phyloP scores from a whole-genome alignment of 2,888 invertebrate species.

The Cheilosia variabilis region DNA sequence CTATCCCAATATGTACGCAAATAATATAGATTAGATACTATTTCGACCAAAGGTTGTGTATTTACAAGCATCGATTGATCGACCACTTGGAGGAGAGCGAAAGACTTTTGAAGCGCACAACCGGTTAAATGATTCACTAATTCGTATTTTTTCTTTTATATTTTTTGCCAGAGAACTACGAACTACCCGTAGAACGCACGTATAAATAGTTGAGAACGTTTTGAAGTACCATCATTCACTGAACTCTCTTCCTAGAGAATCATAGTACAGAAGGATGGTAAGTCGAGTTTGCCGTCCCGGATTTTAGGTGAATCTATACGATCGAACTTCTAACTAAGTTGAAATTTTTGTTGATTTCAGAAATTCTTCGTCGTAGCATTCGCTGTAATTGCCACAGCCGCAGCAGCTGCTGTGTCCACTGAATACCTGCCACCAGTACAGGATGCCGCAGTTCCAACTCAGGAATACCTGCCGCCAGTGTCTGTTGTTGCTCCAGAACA shows the following conservation, averaged over 20 bases:
- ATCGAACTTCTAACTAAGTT: background rate
- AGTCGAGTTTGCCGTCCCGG: constrained; percentile 9
- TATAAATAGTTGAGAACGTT: constrained; percentile 66
- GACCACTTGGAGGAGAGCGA: constrained; percentile 42
- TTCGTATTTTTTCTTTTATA: constrained; percentile 5
- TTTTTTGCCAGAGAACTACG: constrained; percentile 10
- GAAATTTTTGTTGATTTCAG: constrained; percentile 75
- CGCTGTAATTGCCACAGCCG: constrained; percentile 80
- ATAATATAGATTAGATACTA: constrained; percentile 38
- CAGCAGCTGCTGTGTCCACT: constrained; percentile 75
- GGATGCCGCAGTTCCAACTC: constrained; percentile 67
- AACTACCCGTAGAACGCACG: background rate
- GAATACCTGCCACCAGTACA: constrained; percentile 75
- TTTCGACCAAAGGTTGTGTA: constrained; percentile 11
- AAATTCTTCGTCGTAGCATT: constrained; percentile 81
- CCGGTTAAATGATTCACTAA: constrained; percentile 54
- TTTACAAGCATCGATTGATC: constrained; percentile 19
- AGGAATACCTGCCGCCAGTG: constrained; percentile 75
- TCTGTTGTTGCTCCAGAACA: constrained; percentile 46
- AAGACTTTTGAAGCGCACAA: constrained; percentile 41
- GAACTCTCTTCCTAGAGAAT: constrained; percentile 58
- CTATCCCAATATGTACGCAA: constrained; percentile 42
- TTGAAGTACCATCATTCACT: constrained; percentile 61
- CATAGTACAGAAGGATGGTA: constrained; percentile 61
- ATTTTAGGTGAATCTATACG: background rate